phyloP scores from a whole-genome alignment of 2,113 vertebrate genomes.

The rat (Rattus norvegicus) region DNA sequence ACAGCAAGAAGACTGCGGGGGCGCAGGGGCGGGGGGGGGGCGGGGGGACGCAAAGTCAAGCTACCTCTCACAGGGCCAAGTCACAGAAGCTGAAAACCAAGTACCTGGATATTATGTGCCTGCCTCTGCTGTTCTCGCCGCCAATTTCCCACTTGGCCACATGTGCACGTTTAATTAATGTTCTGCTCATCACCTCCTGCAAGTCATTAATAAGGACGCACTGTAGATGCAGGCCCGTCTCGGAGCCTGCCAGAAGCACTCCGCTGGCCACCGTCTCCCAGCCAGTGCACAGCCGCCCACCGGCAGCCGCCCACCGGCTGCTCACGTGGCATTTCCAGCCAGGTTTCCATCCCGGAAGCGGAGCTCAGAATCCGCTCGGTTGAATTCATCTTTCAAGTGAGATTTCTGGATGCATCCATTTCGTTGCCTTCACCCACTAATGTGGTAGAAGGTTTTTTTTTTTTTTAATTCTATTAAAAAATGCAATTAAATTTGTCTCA shows the following conservation, averaged over 20 bases:
- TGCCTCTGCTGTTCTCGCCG: constrained; percentile 60
- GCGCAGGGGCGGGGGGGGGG: not conserved
- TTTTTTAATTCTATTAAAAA: constrained; percentile 81
- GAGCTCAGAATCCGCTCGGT: constrained; percentile 76
- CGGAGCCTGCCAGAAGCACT: constrained; percentile 64
- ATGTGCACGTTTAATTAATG: constrained; percentile 80
- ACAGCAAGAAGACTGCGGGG: not conserved
- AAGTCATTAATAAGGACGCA: constrained; percentile 78
- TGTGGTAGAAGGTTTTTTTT: constrained; percentile 75
- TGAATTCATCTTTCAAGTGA: constrained; percentile 83
- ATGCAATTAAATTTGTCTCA: constrained; percentile 80
- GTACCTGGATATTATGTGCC: constrained; percentile 60
- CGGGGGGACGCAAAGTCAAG: not conserved
- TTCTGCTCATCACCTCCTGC: constrained; percentile 75
- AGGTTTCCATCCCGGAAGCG: constrained; percentile 76
- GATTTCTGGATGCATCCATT: constrained; percentile 77
- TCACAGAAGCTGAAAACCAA: constrained; percentile 59
- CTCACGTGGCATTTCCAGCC: constrained; percentile 81
- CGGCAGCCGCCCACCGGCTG: not conserved
- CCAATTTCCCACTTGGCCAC: constrained; percentile 78
- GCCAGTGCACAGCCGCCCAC: constrained; percentile 24
- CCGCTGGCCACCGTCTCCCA: constrained; percentile 43
- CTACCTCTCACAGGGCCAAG: constrained; percentile 24
- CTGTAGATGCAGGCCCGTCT: constrained; percentile 48
- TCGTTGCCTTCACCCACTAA: constrained; percentile 74